Base-by-base conservation (phyloP, 2,113 vertebrate genomes). In the Kryptolebias marmoratus region DNA sequence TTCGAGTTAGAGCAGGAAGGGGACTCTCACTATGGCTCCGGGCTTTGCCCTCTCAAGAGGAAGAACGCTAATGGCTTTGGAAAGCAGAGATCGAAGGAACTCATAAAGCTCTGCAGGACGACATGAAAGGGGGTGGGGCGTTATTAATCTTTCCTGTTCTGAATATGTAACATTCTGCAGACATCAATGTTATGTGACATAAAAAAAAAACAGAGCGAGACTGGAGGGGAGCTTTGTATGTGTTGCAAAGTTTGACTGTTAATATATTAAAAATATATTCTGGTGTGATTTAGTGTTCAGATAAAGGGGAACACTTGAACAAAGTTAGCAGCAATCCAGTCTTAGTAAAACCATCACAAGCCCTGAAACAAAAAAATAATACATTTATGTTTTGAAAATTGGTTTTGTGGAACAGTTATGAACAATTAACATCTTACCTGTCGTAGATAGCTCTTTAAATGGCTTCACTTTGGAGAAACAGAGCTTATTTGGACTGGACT, bases 1-100 rank as follows among this genome's bases (percentile, higher is more conserved):
- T 93, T 91, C 83, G 87, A 67, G 85, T 94, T 94, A 94, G 89
- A 84, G 81, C 68, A 75, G 87, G 88, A 92, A 89, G 87, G 86
- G 77, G 82, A 89, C 89, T 86, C 88, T 92, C 79, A 82, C 84
- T 83, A 30, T 72, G 71, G 88, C 89, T 90, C 69, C 61, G 4
- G 89, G 83, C 82, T 68, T 74, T 62, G 83, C 86, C 89, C 90
- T 87, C 90, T 93, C 88, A 89, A 89, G 83, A 87, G 85, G 84
- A 89, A 86, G 80, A 85, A 74, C 68, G 30, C 90, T 93, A 93
- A 94, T 93, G 82, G 87, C 82, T 88, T 93, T 75, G 89, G 90
- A 93, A 92, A 88, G 90, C 89, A 83, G 76, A 86, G 88, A 93
- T 94, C 85, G 92, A 93, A 94, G 79, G 82, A 86, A 84, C 86